Conservation (phyloP, 2,888 invertebrate genomes). For the Eremobia ochroleuca region DNA sequence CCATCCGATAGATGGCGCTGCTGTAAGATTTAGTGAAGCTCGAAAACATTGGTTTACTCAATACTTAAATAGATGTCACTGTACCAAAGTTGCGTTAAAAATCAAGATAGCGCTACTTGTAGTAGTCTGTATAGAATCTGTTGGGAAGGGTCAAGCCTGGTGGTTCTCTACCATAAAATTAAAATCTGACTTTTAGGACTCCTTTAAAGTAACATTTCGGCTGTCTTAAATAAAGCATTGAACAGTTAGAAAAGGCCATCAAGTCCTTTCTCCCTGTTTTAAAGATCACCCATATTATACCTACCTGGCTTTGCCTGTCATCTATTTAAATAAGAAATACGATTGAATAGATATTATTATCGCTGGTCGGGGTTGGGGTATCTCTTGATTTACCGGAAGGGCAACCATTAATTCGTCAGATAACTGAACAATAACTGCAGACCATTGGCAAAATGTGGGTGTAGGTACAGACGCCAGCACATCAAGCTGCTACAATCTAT, state of each 20-base stretch:
- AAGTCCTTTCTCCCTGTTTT: not conserved
- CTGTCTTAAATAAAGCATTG: not conserved
- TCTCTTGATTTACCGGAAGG: no score
- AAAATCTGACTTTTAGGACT: not conserved
- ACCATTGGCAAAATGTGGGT: not conserved
- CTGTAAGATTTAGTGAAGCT: not conserved
- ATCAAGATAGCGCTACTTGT: constrained; percentile 11
- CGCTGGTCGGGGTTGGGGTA: no score
- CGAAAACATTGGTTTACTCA: not conserved
- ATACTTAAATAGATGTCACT: constrained; percentile 29
- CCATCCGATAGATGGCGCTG: constrained; percentile 10
- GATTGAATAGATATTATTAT: no score
- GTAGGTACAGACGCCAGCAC: no score
- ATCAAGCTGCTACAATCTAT: no score
- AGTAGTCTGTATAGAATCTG: not conserved
- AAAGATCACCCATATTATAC: not conserved
- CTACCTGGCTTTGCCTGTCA: not conserved
- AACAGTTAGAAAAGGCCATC: not conserved
- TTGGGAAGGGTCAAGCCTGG: no score
- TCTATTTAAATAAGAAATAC: not conserved
- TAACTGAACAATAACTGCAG: not conserved
- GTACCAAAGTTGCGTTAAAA: not conserved
- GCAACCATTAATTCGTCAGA: not conserved
- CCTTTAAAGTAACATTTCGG: not conserved
- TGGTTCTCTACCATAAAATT: not conserved